These are phyloP conservation scores for Paramormyrops hopkinsi DNA, from an alignment of 2,797 vertebrate genomes.

Conservation along the genomic window DNA sequence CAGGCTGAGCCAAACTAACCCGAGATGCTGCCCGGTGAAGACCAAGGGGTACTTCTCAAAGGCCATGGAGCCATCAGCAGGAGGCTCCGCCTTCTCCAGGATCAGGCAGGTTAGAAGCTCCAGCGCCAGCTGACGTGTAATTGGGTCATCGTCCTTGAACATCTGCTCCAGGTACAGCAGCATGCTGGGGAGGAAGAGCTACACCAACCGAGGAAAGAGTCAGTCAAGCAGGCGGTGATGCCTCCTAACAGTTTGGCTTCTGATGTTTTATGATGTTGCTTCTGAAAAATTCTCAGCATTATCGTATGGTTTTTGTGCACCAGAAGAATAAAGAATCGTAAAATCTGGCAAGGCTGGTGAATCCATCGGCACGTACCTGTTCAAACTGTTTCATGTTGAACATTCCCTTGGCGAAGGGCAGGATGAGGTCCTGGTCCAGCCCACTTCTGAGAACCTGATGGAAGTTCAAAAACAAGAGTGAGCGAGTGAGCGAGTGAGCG, in stretches of 20 bases:
- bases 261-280: neutral
- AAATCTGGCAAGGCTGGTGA: neutral
- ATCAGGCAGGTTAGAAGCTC: conserved; percentile 77
- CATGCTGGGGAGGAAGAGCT: conserved; percentile 84
- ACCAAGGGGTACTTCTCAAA: conserved; percentile 89
- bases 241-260: neutral
- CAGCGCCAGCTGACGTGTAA: conserved; percentile 56
- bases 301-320: neutral
- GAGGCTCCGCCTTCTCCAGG: conserved; percentile 85
- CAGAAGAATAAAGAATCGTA: neutral
- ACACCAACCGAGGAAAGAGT: conserved; percentile 13
- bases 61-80: conserved; percentile 83
- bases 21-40: conserved; percentile 62
- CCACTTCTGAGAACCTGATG: conserved; percentile 75
- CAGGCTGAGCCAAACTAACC: conserved; percentile 54
- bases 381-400: conserved; percentile 90
- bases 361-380: conserved; percentile 59
- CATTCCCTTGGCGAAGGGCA: conserved; percentile 82
- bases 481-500: neutral
- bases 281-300: neutral
- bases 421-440: conserved; percentile 64
- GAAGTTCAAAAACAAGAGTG: neutral
- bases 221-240: neutral
- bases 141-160: conserved; percentile 54
- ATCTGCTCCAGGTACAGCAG: conserved; percentile 69